phyloP scores from a whole-genome alignment of 2,113 vertebrate species.

The Camelus bactrianus region DNA sequence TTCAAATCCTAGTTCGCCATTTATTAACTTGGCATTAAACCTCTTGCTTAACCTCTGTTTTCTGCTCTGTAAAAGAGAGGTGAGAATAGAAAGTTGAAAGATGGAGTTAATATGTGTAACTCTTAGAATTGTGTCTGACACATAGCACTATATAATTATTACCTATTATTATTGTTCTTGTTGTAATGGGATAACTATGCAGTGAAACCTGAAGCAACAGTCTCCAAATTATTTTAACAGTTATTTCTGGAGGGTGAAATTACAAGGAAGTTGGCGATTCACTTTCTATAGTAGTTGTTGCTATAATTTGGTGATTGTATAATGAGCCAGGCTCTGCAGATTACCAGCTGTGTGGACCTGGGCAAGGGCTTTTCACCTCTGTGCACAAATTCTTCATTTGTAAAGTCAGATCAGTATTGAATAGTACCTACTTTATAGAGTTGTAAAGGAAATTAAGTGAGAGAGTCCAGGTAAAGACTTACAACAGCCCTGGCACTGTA shows the following conservation, averaged over 20 bases:
- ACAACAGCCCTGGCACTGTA: neutral
- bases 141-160: neutral
- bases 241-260: slow-evolving; percentile 29
- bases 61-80: neutral
- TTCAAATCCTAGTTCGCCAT: neutral
- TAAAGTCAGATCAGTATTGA: neutral
- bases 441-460: neutral
- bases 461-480: neutral
- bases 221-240: neutral
- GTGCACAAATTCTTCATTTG: neutral
- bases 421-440: neutral
- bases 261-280: neutral
- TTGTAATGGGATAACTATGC: neutral
- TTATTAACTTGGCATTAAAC: slow-evolving; percentile 9
- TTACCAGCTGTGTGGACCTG: neutral
- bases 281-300: neutral
- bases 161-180: neutral
- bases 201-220: neutral
- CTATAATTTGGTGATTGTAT: neutral
- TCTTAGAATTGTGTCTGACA: neutral
- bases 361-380: neutral
- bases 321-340: neutral
- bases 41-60: slow-evolving; percentile 48
- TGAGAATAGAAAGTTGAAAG: slow-evolving; percentile 11
- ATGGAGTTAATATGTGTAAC: neutral